A percentile compares a stretch with the other conserved stretches of the same genome.
Conservation (phyloP, 2,888 invertebrate genomes). For the Pocota personata region DNA sequence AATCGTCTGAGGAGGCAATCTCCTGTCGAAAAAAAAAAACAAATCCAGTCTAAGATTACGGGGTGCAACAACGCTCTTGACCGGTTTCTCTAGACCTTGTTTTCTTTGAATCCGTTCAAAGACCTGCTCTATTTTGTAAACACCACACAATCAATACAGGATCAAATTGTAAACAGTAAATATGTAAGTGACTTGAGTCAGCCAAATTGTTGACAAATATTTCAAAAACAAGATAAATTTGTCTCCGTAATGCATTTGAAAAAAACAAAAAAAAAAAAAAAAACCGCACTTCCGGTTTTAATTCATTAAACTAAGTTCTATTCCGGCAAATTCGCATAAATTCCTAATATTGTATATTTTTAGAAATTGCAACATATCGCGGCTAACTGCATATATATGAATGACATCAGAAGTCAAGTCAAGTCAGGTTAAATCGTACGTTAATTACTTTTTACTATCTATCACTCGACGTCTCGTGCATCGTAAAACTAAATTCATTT, state of each 20-base stretch:
- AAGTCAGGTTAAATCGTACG: neutral
- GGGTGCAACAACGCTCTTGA: neutral
- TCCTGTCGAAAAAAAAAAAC: no score
- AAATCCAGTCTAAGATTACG: no score
- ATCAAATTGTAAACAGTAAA: no score
- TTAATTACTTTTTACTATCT: neutral
- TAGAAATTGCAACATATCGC: neutral
- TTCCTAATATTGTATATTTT: neutral
- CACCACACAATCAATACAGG: neutral
- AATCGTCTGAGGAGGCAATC: no score
- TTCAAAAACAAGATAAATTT: neutral
- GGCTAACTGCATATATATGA: neutral
- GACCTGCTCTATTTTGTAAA: neutral
- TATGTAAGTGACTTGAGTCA: no score
- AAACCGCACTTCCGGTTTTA: no score
- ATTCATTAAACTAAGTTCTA: neutral
- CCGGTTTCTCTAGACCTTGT: neutral
- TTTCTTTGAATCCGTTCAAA: neutral
- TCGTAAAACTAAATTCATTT: slow-evolving; percentile 2
- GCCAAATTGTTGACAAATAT: neutral
- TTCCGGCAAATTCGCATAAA: neutral
- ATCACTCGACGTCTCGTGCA: slow-evolving; percentile 1
- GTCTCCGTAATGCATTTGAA: neutral
- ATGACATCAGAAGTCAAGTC: neutral
- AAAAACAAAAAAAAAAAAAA: no score